These are phyloP conservation scores for Drosophila tani DNA, from an alignment of 1,140 invertebrate species.

Conservation along the genomic window DNA sequence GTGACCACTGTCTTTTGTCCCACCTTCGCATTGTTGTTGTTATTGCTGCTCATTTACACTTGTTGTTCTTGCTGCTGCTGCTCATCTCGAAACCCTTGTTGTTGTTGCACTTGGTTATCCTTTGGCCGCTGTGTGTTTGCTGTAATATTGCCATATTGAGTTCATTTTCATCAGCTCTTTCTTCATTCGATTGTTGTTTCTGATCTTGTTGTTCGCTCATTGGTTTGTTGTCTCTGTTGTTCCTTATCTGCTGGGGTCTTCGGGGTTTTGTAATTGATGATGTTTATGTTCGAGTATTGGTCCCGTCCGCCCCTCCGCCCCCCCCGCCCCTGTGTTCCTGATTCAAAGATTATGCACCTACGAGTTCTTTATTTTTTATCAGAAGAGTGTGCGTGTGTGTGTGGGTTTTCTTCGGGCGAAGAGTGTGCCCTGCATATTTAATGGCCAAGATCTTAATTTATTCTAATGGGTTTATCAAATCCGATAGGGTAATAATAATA, in stretches of 20 bases:
- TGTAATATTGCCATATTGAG: slow-evolving; percentile 35
- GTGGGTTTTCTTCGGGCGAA: slow-evolving; percentile 54
- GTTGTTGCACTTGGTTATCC: slow-evolving; percentile 22
- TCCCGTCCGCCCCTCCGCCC: neutral
- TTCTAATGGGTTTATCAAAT: slow-evolving; percentile 78
- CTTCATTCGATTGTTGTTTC: slow-evolving; percentile 11
- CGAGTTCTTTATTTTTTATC: slow-evolving; percentile 9
- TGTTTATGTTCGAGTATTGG: slow-evolving; percentile 66
- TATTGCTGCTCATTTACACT: slow-evolving; percentile 40
- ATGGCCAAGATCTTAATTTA: slow-evolving; percentile 74
- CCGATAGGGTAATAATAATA: slow-evolving; percentile 48
- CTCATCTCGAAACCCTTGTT: slow-evolving; percentile 8
- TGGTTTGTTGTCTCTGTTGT: slow-evolving; percentile 34
- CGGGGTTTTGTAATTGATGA: slow-evolving; percentile 78
- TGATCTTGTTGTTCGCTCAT: slow-evolving; percentile 21
- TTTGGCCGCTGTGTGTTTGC: slow-evolving; percentile 14
- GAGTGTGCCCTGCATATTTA: slow-evolving; percentile 70
- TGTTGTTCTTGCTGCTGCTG: slow-evolving; percentile 32
- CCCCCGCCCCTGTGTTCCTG: slow-evolving; percentile 44
- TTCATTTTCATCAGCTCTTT: slow-evolving; percentile 41
- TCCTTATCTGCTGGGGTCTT: slow-evolving; percentile 40
- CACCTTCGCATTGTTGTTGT: slow-evolving; percentile 5
- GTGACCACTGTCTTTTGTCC: slow-evolving; percentile 1
- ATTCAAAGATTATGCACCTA: slow-evolving; percentile 79
- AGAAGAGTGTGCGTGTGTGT: slow-evolving; percentile 35